Evolutionary conservation across 1,140 invertebrate genomes (phyloP).

Genomic region (Aradophagus sp.): DNA sequence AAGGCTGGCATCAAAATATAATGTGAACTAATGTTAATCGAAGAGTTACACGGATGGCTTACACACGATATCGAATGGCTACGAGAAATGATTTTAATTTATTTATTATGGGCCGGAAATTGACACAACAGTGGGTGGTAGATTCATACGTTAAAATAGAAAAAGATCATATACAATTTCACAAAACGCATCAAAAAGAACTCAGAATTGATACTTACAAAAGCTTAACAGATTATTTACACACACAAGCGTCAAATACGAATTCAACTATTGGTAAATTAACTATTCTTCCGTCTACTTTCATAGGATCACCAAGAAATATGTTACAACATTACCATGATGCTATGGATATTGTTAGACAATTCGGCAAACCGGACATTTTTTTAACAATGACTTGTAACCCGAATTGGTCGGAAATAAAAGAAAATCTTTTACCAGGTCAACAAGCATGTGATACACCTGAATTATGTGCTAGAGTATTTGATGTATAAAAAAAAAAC

Average conservation of each 20-base stretch:
- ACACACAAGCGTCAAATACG: constrained; percentile 1
- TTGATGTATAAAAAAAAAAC: constrained; percentile 11
- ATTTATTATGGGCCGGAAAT: constrained; percentile 10
- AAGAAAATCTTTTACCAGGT: no score
- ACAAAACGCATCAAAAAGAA: constrained; percentile 11
- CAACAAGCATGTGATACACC: constrained; percentile 1
- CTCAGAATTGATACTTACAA: constrained; percentile 12
- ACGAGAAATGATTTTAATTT: constrained; percentile 7
- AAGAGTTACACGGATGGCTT: constrained; percentile 7
- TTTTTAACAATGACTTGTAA: no score
- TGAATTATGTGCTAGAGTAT: constrained; percentile 2
- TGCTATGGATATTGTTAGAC: neutral
- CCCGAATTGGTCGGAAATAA: no score
- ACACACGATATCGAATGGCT: constrained; percentile 6
- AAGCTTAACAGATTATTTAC: constrained; percentile 10
- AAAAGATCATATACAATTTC: constrained; percentile 2
- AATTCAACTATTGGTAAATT: constrained; percentile 1
- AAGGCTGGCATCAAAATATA: neutral
- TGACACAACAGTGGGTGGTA: constrained; percentile 3
- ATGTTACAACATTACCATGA: constrained; percentile 3
- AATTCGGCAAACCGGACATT: constrained; percentile 1
- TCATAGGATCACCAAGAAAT: neutral
- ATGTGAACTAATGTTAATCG: neutral
- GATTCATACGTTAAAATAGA: no score
- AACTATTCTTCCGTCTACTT: no score